Evolutionary conservation across 2,113 vertebrate species (phyloP).

Genomic region (Albula goreensis): DNA sequence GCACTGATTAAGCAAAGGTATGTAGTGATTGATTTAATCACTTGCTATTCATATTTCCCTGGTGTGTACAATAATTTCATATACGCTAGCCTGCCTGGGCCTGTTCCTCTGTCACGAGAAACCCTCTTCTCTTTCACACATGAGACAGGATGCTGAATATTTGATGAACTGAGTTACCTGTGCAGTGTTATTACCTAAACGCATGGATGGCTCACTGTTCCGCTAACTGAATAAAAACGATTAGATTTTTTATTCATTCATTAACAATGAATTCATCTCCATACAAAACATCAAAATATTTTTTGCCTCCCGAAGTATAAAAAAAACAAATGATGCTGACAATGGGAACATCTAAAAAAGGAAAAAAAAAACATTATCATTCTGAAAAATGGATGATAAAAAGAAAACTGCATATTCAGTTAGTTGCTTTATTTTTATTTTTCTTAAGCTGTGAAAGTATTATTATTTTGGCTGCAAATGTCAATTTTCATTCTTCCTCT

Average conservation of each 20-base stretch:
- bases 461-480: no score
- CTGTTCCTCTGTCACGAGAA: neutral
- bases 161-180: slow-evolving; percentile 6
- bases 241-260: neutral
- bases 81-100: neutral
- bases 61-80: slow-evolving; percentile 7
- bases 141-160: slow-evolving; percentile 29
- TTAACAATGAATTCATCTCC: neutral
- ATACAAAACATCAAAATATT: neutral
- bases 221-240: neutral
- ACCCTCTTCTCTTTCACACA: neutral
- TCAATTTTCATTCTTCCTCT: no score
- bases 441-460: no score
- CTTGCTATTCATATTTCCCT: slow-evolving; percentile 3
- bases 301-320: neutral
- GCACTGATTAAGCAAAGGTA: slow-evolving; percentile 30
- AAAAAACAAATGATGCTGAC: neutral
- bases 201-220: neutral
- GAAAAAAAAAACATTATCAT: neutral
- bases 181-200: neutral
- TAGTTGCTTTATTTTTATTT: no score
- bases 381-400: no score
- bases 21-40: slow-evolving; percentile 21
- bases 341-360: neutral
- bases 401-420: no score